These are phyloP conservation scores for Nowickia ferox DNA, from an alignment of 2,888 invertebrate species.

Conservation along the genomic window DNA sequence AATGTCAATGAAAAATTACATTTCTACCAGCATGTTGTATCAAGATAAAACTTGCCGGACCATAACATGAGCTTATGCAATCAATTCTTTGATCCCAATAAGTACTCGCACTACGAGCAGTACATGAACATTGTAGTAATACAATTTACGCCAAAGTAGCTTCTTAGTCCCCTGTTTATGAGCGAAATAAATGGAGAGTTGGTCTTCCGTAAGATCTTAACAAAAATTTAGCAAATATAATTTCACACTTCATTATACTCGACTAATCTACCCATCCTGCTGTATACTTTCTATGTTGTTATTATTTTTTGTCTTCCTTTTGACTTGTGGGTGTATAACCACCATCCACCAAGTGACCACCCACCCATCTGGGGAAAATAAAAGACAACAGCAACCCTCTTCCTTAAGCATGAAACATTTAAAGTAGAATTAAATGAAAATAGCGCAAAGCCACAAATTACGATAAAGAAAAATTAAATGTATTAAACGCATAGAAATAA, in stretches of 20 bases:
- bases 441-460: conserved; percentile 71
- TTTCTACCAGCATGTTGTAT: conserved; percentile 59
- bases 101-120: conserved; percentile 11
- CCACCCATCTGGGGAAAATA: conserved; percentile 10
- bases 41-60: conserved; percentile 66
- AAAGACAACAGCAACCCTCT: conserved; percentile 32
- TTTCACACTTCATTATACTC: conserved; percentile 72
- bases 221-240: conserved; percentile 69
- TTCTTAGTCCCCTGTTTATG: conserved; percentile 40
- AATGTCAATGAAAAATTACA: conserved; percentile 60
- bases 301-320: conserved; percentile 6
- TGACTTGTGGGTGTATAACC: conserved; percentile 25
- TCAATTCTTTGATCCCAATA: conserved; percentile 68
- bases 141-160: conserved; percentile 49
- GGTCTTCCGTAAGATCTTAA: conserved; percentile 44
- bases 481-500: conserved; percentile 67
- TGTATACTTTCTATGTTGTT: neutral
- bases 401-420: conserved; percentile 23
- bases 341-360: conserved; percentile 45
- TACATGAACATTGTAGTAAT: conserved; percentile 38
- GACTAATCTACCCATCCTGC: conserved; percentile 64
- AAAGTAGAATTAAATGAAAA: conserved; percentile 56
- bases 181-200: conserved; percentile 20
- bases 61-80: conserved; percentile 68
- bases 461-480: conserved; percentile 69